These are phyloP conservation scores for Crotalus helleri DNA, from an alignment of 2,113 vertebrate species.

Conservation along the genomic window DNA sequence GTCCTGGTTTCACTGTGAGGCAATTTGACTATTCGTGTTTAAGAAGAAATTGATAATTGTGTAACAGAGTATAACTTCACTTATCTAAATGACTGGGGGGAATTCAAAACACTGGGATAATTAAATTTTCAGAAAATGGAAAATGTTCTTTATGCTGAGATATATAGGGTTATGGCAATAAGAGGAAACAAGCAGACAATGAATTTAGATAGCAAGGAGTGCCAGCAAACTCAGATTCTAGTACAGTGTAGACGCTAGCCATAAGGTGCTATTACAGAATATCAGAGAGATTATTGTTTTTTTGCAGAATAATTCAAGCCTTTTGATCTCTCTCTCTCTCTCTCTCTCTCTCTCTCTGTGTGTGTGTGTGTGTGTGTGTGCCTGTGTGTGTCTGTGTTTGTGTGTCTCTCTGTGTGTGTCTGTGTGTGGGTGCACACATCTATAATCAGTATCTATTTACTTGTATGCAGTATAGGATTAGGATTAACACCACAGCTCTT, in stretches of 20 bases:
- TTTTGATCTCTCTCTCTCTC: background rate
- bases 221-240: background rate
- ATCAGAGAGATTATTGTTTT: background rate
- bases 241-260: background rate
- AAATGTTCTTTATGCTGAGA: background rate
- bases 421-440: background rate
- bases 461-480: background rate
- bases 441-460: background rate
- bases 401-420: no score
- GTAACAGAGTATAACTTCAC: slow-evolving; percentile 28
- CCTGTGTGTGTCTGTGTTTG: no score
- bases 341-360: no score
- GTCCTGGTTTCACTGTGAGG: slow-evolving; percentile 10
- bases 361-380: no score
- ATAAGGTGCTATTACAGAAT: background rate
- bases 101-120: slow-evolving; percentile 24
- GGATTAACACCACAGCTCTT: background rate
- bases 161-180: slow-evolving; percentile 16
- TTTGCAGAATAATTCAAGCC: background rate
- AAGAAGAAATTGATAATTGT: slow-evolving; percentile 32
- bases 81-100: slow-evolving; percentile 22
- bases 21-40: slow-evolving; percentile 17
- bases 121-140: slow-evolving; percentile 23
- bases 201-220: slow-evolving; percentile 17
- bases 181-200: slow-evolving; percentile 11